Evolutionary conservation across 1,140 invertebrate species (phyloP), one percentile per base, ranked within the genome.

Genomic region (Druon quercuslanigerum): DNA sequence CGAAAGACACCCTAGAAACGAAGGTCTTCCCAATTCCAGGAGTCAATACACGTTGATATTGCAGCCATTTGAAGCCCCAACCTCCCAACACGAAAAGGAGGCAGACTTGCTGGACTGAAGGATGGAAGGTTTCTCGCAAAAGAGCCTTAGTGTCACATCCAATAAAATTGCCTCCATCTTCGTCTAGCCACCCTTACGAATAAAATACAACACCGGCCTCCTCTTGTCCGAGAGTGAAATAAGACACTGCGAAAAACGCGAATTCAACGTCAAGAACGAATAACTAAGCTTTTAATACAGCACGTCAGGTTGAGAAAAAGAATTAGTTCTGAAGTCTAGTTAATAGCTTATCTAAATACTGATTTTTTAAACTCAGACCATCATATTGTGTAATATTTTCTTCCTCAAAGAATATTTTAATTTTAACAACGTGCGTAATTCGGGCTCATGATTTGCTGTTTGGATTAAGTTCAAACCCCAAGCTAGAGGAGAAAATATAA

Each of bases 31-130:
- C 87, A 87, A 88, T 87, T 88, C 84, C 82, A 82, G 85, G 80
- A 89, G 87, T 89, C 87, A 88, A 89, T 88, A 89, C 86, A 85
- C 82, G 73, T 79, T 84, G 87, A 88, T 89, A 89, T 88, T 89
- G 87, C 85, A 86, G 85, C 85, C 83, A 88, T 88, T 88, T 84
- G 84, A 83, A 88, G 84, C 76, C 82, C 87, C 85, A 80, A 84
- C 84, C 71, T 77, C 78, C 78, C 40, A 8, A 76, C 70, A 75
- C 16, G 56, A 73, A 52, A 51, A 70, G 40, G 76, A 74, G 54
- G 81, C 82, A 84, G 74, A 77, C 76, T 77, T 76, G 77, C 71
- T 81, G 74, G 74, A 72, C 60, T 74, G 54, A 56, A 54, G 54
- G 54, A 75, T 70, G 25, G 73, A 74, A 50, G 57, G 13, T 51